Percentiles rank a stretch among this genome's conserved stretches.
Evolutionary conservation across 2,113 vertebrate genomes (phyloP).

Genomic region (Cebidichthys violaceus): DNA sequence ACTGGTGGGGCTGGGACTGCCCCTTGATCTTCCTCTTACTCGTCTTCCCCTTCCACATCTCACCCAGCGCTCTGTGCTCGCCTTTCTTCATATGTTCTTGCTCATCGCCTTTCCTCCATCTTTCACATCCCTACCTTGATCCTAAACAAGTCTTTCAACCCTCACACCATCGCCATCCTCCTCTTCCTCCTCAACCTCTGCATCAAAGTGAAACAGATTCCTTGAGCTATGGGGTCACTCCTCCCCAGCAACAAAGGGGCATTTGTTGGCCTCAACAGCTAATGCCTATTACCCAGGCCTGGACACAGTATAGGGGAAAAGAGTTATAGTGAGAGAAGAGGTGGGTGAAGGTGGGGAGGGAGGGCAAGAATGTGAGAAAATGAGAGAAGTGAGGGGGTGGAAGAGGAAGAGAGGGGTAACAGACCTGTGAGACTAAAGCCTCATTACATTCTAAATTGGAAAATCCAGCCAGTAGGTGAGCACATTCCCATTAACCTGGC

Average conservation of each 20-base stretch:
- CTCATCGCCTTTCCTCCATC: background rate
- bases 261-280: constrained; percentile 55
- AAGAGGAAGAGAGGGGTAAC: background rate
- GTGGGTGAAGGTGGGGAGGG: constrained; percentile 29
- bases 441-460: constrained; percentile 26
- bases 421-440: constrained; percentile 7
- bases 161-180: background rate
- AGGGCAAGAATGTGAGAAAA: constrained; percentile 50
- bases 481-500: constrained; percentile 53
- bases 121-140: background rate
- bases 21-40: constrained; percentile 35
- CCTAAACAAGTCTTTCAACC: background rate
- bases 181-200: constrained; percentile 12
- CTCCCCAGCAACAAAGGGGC: constrained; percentile 67
- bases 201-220: constrained; percentile 54
- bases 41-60: constrained; percentile 15
- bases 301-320: constrained; percentile 44
- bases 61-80: background rate
- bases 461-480: constrained; percentile 60
- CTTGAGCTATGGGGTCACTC: constrained; percentile 26
- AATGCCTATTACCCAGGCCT: background rate
- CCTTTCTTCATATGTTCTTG: background rate
- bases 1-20: constrained; percentile 37
- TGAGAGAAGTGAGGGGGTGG: constrained; percentile 12
- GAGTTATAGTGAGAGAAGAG: constrained; percentile 53